Evolutionary conservation across 2,113 vertebrate genomes (phyloP), one percentile per base, ranked within the genome.

Genomic region (Paradoxurus hermaphroditus): DNA sequence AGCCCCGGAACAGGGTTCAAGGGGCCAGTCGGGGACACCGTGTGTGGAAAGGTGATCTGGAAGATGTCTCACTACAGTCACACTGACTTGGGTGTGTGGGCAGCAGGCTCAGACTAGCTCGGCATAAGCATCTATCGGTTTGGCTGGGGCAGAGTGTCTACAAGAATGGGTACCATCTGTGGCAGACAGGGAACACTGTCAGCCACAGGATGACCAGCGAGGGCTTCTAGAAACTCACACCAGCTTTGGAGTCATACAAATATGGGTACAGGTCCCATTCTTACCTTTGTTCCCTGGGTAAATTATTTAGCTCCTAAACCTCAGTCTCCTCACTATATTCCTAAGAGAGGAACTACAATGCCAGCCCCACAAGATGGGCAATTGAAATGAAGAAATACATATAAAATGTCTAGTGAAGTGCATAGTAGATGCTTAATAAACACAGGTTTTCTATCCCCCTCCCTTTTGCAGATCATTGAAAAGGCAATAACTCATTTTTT

Each of bases 401-500:
- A 1, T 27, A 25, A 87, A 46, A 51, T 21, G 13, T n/a, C 44
- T 1, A 29, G 23, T 0, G 0, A 1, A 2, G 53, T 6, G 25
- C 27, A 2, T 3, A 70, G 84, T 21, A 25, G 62, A n/a, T 70
- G 41, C 31, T 63, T 70, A 56, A 25, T 59, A 92, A 94, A 72
- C 15, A 53, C 8, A 3, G 3, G 3, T 36, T 85, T 53, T 39
- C 86, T 46, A 18, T 34, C 41, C n/a, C 36, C 15, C 4, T 53
- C 44, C 46, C 29, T 59, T 73, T 77, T 15, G 34, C 56, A 53
- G 46, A 68, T 84, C 82, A 79, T 23, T 70, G 91, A 53, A 86
- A 94, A 81, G 77, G 59, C 75, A 86, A 78, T 56, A 39, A 29
- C 67, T 87, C 34, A 36, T 25, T 72, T 88, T 95, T 81, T 36